Evolutionary conservation across 1,140 invertebrate genomes (phyloP), one percentile per base, ranked within the genome.

Genomic region (Cherax destructor): DNA sequence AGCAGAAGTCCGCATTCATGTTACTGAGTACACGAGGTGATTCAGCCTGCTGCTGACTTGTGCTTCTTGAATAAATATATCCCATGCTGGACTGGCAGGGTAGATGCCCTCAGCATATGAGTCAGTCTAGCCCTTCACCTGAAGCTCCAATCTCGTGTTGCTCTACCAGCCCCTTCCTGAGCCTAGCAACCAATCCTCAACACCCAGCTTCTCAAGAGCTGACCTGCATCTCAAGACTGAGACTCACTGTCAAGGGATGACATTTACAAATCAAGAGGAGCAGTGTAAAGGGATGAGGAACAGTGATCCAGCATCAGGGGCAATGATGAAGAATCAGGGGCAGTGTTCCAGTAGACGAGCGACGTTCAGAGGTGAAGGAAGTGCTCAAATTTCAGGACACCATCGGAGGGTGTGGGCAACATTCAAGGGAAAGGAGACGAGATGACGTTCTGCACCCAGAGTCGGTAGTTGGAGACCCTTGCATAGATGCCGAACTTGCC

Each of bases 401-500:
- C 0, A 18, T 4, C 3, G 24, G 49, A 30, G n/a, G 49, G 6
- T 10, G 81, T 7, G n/a, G 61, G 61, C 30, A 49, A 18, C 56
- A 10, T 72, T 88, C 79, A 88, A 18, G 79, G 49, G 65, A 65
- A 61, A 7, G 83, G 88, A 16, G 93, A 92, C 52, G 90, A 83
- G 76, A 97, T 96, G 50, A 96, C 95, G 93, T 95, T 95, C 92
- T 96, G 95, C 80, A 99, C 98, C 98, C 98, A 99, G 7, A 95
- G 95, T 4, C 98, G 96, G 94, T 98, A 99, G 94, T 98, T 98
- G 13, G 97, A 96, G 5, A 99, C 96, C 93, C 96, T 96, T 3
- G 97, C 97, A 94, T 99, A 99, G 89, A 99, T 98, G 5, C 98
- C 98, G 93, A 97, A 99, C 94, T 98, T 99, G 76, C 97, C 97